phyloP scores from a whole-genome alignment of 2,797 vertebrate genomes.

The Acrossocheilus wenchowensis region DNA sequence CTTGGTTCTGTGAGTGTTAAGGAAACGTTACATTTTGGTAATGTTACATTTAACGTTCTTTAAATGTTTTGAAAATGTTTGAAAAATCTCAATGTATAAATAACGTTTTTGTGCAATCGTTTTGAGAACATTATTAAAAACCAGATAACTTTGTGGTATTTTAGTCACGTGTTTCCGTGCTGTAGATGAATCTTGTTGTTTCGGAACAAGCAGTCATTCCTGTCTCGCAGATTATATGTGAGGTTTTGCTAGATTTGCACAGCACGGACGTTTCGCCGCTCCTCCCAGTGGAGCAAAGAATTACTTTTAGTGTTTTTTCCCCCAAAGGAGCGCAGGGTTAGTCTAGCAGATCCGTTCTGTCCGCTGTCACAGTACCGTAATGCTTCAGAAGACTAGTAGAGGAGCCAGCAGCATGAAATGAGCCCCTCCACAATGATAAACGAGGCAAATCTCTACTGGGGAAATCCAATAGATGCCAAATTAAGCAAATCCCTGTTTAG shows the following conservation, averaged over 20 bases:
- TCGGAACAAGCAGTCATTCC: not conserved
- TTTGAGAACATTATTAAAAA: not conserved
- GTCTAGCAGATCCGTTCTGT: slow-evolving; percentile 44
- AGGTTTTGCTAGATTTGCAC: slow-evolving; percentile 28
- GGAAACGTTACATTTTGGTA: not conserved
- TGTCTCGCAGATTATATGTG: not conserved
- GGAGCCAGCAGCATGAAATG: slow-evolving; percentile 56
- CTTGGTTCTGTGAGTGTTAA: not conserved
- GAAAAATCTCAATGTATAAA: not conserved
- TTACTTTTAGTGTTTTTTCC: slow-evolving; percentile 5
- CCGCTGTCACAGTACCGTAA: slow-evolving; percentile 35
- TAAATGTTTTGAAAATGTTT: too few species aligned
- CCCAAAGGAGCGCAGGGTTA: slow-evolving; percentile 38
- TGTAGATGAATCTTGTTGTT: not conserved
- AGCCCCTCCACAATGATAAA: slow-evolving; percentile 56
- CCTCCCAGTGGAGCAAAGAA: slow-evolving; percentile 2
- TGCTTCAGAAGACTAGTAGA: slow-evolving; percentile 42
- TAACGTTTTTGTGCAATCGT: not conserved
- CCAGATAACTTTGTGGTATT: not conserved
- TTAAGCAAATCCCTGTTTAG: slow-evolving; percentile 60
- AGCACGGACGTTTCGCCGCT: not conserved
- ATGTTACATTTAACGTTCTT: not conserved
- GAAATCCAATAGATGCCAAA: slow-evolving; percentile 56
- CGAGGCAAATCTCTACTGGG: slow-evolving; percentile 53
- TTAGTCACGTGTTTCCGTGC: not conserved